phyloP scores from a whole-genome alignment of 2,113 vertebrate species.

The Onychostoma macrolepis region DNA sequence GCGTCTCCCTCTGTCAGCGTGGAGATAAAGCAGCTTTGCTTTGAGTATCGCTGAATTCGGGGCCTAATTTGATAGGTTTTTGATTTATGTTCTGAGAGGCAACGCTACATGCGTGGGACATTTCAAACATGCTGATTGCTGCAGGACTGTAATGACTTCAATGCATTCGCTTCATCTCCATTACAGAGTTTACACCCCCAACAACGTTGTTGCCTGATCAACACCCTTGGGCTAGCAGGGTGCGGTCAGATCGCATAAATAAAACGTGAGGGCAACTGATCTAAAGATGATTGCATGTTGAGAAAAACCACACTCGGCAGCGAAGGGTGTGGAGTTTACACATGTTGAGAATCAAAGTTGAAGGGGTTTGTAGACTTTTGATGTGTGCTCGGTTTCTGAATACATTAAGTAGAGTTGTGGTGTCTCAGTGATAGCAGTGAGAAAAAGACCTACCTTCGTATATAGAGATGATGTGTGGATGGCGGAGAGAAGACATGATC shows the following conservation, averaged over 20 bases:
- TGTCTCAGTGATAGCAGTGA: neutral
- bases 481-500: constrained; percentile 98
- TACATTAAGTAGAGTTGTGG: neutral
- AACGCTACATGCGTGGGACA: constrained; percentile 18
- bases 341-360: neutral
- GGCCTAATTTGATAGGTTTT: constrained; percentile 12
- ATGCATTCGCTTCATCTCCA: constrained; percentile 14
- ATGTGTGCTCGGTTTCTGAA: neutral
- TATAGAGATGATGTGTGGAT: constrained; percentile 99
- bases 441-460: constrained; percentile 88
- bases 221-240: neutral
- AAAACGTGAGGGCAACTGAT: neutral
- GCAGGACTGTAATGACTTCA: constrained; percentile 8
- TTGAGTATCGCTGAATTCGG: constrained; percentile 4
- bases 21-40: constrained; percentile 33
- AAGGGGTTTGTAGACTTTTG: neutral
- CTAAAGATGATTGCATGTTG: neutral
- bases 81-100: constrained; percentile 28
- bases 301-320: neutral
- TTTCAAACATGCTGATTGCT: constrained; percentile 41
- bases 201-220: constrained; percentile 27
- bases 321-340: neutral
- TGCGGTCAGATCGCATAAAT: neutral
- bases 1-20: constrained; percentile 18
- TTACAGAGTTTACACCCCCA: neutral